Evolutionary conservation across 2,888 invertebrate genomes (phyloP), one percentile per base, ranked within the genome.

Genomic region (Cyrtodaria siliqua): DNA sequence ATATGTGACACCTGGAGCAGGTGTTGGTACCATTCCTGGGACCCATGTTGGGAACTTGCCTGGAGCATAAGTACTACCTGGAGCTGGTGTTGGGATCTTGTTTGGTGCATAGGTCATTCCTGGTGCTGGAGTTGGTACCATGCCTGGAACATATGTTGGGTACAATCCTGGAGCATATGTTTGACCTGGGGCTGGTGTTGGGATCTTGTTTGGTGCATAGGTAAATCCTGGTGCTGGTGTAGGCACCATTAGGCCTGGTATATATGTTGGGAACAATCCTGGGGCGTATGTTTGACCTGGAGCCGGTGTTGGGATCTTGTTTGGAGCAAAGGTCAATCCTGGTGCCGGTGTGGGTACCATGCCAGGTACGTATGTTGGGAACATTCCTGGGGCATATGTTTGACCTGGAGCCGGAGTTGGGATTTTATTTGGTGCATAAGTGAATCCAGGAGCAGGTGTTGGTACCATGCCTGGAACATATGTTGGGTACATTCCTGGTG

Each of bases 291-390:
- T 84, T 24, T 67, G 66, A 38, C 82, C 80, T 73, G 82, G 82
- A 16, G 67, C 79, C 63, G 78, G 80, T 49, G 83, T 81, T 56
- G 79, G 79, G 0, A 79, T 47, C 56, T 52, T 44, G 62, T 77
- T 60, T 56, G 75, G 75, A 9, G 75, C 75, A 66, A 29, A 75
- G 1, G 75, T 75, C 0, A 18, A 52, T 24, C 83, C 83, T 57
- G 85, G 84, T 4, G 64, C 70, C 6, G 82, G 81, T 6, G 84
- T 85, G n/a, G 75, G 75, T 14, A 66, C 53, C 80, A 74, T 74
- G 52, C 76, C 81, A 73, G 83, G 83, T 55, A 83, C 69, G 62
- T 68, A 79, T 44, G 80, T 80, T 67, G 80, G 80, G 44, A 66
- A 77, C 24, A 64, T 47, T 42, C 64, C 62, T 62, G 85, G 85